Evolutionary conservation across 2,888 invertebrate genomes (phyloP).

Genomic region (Dynastes hyllus): DNA sequence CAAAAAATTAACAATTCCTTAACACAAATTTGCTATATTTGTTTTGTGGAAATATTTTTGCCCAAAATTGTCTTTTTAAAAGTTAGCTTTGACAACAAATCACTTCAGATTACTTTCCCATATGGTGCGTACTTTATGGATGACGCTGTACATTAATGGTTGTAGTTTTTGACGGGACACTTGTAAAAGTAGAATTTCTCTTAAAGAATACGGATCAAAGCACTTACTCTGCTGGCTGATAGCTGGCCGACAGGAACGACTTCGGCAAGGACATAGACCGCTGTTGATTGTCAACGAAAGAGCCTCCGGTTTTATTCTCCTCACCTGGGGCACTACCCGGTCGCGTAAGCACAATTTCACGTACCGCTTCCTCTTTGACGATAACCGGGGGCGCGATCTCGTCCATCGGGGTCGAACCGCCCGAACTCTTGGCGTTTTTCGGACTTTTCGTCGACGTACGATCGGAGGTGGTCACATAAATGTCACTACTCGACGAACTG

Average conservation of each 20-base stretch:
- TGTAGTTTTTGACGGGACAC: no score
- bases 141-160: no score
- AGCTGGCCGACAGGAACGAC: conserved; percentile 71
- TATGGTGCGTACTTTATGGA: no score
- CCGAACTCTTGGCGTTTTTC: conserved; percentile 71
- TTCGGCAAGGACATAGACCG: conserved; percentile 74
- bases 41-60: no score
- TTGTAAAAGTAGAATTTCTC: no score
- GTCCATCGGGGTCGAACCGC: conserved; percentile 73
- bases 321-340: conserved; percentile 75
- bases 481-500: conserved; percentile 74
- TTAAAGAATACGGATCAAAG: not conserved
- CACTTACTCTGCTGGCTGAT: conserved; percentile 60
- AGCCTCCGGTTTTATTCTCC: conserved; percentile 58
- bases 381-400: conserved; percentile 61
- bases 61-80: no score
- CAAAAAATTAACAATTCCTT: no score
- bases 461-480: conserved; percentile 74
- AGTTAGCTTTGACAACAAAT: no score
- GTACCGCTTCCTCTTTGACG: conserved; percentile 63
- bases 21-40: no score
- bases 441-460: conserved; percentile 72
- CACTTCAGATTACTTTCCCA: no score
- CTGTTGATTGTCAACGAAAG: conserved; percentile 68
- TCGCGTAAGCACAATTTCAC: conserved; percentile 70